phyloP scores from a whole-genome alignment of 1,140 invertebrate species.

The Ephestia elutella region DNA sequence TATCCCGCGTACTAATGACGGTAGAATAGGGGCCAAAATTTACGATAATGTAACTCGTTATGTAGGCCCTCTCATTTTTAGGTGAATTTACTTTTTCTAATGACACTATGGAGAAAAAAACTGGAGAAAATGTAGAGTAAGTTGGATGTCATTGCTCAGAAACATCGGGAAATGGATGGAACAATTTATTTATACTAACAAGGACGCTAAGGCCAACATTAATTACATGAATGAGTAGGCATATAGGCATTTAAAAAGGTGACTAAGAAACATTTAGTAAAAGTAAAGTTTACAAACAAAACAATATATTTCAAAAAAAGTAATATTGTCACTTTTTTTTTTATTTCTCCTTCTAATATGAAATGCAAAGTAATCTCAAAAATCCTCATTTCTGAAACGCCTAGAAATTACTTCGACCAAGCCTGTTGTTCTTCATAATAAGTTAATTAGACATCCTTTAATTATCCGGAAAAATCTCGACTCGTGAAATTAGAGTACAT shows the following conservation, averaged over 20 bases:
- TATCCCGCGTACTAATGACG: slow-evolving; percentile 12
- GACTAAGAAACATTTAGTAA: too few relatives aligned
- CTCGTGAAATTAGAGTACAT: background rate
- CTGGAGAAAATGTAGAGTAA: too few relatives aligned
- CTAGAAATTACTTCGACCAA: background rate
- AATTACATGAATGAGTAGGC: too few relatives aligned
- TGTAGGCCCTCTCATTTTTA: background rate
- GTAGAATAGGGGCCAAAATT: slow-evolving; percentile 9
- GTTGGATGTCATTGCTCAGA: too few relatives aligned
- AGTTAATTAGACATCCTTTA: background rate
- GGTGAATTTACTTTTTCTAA: background rate
- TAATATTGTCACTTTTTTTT: too few relatives aligned
- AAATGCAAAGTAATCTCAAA: background rate
- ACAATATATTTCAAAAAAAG: too few relatives aligned
- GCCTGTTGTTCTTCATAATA: background rate
- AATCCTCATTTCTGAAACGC: background rate
- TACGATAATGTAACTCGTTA: slow-evolving; percentile 1
- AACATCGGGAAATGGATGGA: background rate
- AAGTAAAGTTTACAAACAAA: too few relatives aligned
- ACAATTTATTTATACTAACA: too few relatives aligned
- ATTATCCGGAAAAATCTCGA: background rate
- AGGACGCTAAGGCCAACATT: too few relatives aligned
- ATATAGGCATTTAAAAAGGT: too few relatives aligned
- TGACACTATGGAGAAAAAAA: background rate
- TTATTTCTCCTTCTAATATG: background rate